Conservation (phyloP, 2,888 invertebrate genomes). For the Iphiclides podalirius region DNA sequence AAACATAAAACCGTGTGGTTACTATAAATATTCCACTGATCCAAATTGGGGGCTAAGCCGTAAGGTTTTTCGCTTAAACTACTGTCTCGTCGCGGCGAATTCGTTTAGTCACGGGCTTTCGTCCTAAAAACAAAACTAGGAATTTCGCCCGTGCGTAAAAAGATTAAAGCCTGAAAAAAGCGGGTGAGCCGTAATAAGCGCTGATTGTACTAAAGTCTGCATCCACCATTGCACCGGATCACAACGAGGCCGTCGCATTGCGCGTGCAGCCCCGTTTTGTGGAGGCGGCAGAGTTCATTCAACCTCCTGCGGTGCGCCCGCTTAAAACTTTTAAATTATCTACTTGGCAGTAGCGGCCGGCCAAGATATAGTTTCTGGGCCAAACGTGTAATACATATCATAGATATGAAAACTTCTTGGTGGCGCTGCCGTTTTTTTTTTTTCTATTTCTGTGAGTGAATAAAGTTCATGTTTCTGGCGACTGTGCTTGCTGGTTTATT, state of each 20-base stretch:
- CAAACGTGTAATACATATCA: conserved; percentile 16
- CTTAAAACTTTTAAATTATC: conserved; percentile 24
- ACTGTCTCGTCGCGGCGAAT: too few relatives aligned
- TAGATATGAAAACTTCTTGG: conserved; percentile 19
- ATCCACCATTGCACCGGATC: conserved; percentile 21
- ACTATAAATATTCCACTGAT: too few relatives aligned
- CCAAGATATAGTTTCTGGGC: conserved; percentile 21
- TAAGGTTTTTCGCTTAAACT: too few relatives aligned
- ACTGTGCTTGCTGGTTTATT: too few relatives aligned
- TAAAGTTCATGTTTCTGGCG: too few relatives aligned
- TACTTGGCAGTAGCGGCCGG: conserved; percentile 22
- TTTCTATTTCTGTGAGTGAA: background rate
- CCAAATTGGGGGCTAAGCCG: too few relatives aligned
- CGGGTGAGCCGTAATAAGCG: conserved; percentile 6
- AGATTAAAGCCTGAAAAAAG: too few relatives aligned
- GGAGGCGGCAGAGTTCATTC: conserved; percentile 19
- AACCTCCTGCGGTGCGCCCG: conserved; percentile 21
- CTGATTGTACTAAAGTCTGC: conserved; percentile 17
- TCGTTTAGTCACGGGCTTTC: too few relatives aligned
- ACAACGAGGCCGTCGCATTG: conserved; percentile 70
- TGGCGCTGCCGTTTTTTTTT: background rate
- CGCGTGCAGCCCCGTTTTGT: conserved; percentile 45
- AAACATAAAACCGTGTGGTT: too few relatives aligned
- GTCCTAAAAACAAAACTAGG: too few relatives aligned
- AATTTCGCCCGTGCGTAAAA: too few relatives aligned